These are phyloP conservation scores for Chromis chromis DNA, from an alignment of 2,797 vertebrate species.

Conservation along the genomic window DNA sequence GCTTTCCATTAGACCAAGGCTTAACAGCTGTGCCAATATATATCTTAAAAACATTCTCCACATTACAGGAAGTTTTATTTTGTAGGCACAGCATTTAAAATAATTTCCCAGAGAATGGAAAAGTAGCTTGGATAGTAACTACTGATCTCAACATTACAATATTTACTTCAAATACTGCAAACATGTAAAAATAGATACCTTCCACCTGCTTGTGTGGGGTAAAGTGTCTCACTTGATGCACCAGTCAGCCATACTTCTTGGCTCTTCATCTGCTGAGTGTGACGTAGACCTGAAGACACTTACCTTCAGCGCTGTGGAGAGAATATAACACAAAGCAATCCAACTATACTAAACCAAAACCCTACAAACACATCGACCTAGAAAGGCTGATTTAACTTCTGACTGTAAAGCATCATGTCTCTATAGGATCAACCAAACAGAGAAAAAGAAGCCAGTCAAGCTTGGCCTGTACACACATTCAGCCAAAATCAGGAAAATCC, in stretches of 20 bases:
- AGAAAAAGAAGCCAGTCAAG: not conserved
- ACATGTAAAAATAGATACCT: not conserved
- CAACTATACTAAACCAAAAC: not conserved
- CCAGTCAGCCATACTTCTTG: not conserved
- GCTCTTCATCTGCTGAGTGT: conserved; percentile 1
- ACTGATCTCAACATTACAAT: not conserved
- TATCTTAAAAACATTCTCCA: not conserved
- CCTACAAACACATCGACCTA: not conserved
- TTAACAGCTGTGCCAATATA: not conserved
- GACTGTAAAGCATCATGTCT: not conserved
- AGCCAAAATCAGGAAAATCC: not conserved
- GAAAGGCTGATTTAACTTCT: too few species aligned
- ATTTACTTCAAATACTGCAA: conserved; percentile 5
- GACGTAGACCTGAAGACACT: conserved; percentile 66
- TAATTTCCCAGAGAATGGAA: not conserved
- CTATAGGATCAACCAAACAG: not conserved
- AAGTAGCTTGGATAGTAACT: not conserved
- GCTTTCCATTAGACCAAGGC: not conserved
- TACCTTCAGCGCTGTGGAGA: conserved; percentile 73
- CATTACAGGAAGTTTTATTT: not conserved
- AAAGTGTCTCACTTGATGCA: conserved; percentile 7
- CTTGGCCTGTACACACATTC: not conserved
- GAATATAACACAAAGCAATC: conserved; percentile 31
- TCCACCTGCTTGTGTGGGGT: not conserved
- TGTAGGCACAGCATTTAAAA: not conserved